These are phyloP conservation scores for Myotis lucifugus DNA, from an alignment of 2,113 vertebrate species.

Conservation along the genomic window DNA sequence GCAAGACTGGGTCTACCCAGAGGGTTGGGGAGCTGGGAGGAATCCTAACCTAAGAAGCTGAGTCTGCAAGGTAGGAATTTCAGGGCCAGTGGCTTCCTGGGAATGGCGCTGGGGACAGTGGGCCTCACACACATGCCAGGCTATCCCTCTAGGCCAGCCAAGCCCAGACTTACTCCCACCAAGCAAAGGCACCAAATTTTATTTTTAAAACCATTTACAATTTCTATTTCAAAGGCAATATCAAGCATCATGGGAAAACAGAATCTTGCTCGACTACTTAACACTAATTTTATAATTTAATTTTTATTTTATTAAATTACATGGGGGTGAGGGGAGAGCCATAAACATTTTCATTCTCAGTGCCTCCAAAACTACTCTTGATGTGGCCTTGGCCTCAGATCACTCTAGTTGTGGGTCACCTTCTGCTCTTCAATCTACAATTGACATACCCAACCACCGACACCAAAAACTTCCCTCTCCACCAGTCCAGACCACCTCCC, in stretches of 20 bases:
- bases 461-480: not conserved
- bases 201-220: not conserved
- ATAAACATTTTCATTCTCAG: not conserved
- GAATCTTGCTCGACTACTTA: not conserved
- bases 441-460: not conserved
- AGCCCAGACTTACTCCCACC: not conserved
- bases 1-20: not conserved
- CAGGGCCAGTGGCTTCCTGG: not conserved
- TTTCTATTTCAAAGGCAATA: not conserved
- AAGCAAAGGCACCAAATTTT: not conserved
- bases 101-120: accelerated
- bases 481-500: not conserved
- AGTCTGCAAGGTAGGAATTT: not conserved
- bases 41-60: not conserved
- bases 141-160: not conserved
- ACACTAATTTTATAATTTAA: not conserved
- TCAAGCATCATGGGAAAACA: not conserved
- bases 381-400: not conserved
- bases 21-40: too few relatives aligned
- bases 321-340: not conserved
- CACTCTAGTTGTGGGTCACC: not conserved
- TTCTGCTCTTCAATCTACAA: not conserved
- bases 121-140: not conserved
- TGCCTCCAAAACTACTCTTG: not conserved
- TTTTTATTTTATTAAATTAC: not conserved